Percentiles rank a stretch among this genome's conserved stretches.
These are phyloP conservation scores for Bolinopsis microptera DNA, from an alignment of 37 sponge, comb jelly and placozoan species.

Conservation along the genomic window DNA sequence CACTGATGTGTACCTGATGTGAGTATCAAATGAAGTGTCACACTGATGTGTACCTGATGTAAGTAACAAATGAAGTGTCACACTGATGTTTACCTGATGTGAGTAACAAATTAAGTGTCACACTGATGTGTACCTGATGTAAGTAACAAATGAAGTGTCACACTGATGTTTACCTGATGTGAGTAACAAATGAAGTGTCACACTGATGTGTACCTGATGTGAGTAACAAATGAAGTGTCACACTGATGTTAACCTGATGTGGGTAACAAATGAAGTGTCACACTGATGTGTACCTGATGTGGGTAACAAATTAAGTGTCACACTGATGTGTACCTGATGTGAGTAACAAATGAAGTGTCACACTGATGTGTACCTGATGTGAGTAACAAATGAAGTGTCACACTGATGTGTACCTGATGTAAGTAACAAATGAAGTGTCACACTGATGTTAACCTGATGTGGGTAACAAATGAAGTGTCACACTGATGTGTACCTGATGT, in stretches of 20 bases:
- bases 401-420: constrained; percentile 64
- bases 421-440: constrained; percentile 52
- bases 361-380: constrained; percentile 64
- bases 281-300: constrained; percentile 64
- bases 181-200: constrained; percentile 56
- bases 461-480: constrained; percentile 55
- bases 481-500: constrained; percentile 64
- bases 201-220: constrained; percentile 64
- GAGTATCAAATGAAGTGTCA: constrained; percentile 59
- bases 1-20: constrained; percentile 64
- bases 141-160: constrained; percentile 52
- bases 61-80: constrained; percentile 52
- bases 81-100: constrained; percentile 64
- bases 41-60: constrained; percentile 64
- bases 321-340: constrained; percentile 64
- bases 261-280: constrained; percentile 55
- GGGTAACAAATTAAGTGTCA: constrained; percentile 50
- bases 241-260: constrained; percentile 64
- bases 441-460: constrained; percentile 64
- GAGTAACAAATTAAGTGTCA: constrained; percentile 51
- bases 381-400: constrained; percentile 56
- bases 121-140: constrained; percentile 64
- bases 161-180: constrained; percentile 64
- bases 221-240: constrained; percentile 56
- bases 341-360: constrained; percentile 56